A percentile compares a stretch with the other conserved stretches of the same genome.
Conservation (phyloP, 1,140 invertebrate species). For the Drosophila pseudoobscura region DNA sequence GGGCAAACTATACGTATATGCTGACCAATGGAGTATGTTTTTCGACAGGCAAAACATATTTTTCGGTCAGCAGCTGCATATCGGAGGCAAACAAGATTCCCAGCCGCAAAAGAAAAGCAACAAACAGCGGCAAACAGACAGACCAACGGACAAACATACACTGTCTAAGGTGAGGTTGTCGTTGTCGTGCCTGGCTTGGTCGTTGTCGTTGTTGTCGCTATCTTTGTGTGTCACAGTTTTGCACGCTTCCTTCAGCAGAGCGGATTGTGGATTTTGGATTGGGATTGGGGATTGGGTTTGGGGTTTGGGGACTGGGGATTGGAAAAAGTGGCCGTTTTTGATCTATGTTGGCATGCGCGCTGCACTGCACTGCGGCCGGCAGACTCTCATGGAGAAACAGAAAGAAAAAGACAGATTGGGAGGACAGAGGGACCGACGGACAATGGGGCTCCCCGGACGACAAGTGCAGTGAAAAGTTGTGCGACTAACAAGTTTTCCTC, state of each 20-base stretch:
- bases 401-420: constrained; percentile 15
- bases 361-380: constrained; percentile 40
- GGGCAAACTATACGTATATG: not conserved
- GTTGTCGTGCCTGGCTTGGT: constrained; percentile 31
- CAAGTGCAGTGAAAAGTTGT: constrained; percentile 76
- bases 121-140: constrained; percentile 43
- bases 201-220: constrained; percentile 59
- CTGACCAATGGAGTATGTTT: not conserved
- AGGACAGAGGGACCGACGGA: constrained; percentile 40
- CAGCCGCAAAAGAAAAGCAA: constrained; percentile 30
- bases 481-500: constrained; percentile 65
- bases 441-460: constrained; percentile 53
- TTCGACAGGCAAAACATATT: not conserved
- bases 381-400: constrained; percentile 40
- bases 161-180: constrained; percentile 44
- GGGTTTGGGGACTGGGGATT: constrained; percentile 27
- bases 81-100: constrained; percentile 36
- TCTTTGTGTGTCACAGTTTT: constrained; percentile 79
- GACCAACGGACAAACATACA: constrained; percentile 45
- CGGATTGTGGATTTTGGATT: constrained; percentile 15
- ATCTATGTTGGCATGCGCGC: constrained; percentile 76
- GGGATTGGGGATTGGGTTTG: constrained; percentile 12
- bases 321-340: constrained; percentile 75
- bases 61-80: constrained; percentile 2
- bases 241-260: constrained; percentile 66